A percentile compares a stretch with the other conserved stretches of the same genome.
Conservation (phyloP, 37 sponge, comb jelly and placozoan species). For the Lycopodina hypogea region DNA sequence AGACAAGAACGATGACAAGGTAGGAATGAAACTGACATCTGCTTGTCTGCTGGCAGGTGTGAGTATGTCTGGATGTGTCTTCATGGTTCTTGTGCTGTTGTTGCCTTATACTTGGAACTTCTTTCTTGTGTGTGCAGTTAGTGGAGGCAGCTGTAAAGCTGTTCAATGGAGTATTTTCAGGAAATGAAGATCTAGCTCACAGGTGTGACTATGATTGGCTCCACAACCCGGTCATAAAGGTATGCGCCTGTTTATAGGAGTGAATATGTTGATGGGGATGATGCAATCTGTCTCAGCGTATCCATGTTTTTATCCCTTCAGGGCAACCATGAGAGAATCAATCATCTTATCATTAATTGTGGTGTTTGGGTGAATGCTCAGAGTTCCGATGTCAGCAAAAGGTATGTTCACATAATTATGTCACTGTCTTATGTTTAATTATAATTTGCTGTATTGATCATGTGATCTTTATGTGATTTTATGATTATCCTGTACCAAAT, state of each 20-base stretch:
- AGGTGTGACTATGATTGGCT: slow-evolving; percentile 69
- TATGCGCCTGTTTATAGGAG: slow-evolving; percentile 1
- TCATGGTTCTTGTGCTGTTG: too few species aligned
- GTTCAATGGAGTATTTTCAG: slow-evolving; percentile 14
- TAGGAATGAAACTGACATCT: not conserved
- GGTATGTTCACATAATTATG: slow-evolving; percentile 31
- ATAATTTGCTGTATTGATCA: not conserved
- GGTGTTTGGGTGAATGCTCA: slow-evolving; percentile 37
- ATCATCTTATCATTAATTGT: slow-evolving; percentile 39
- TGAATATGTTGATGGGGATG: not conserved
- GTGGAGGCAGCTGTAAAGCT: slow-evolving; percentile 16
- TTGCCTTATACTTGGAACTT: too few species aligned
- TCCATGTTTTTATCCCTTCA: not conserved
- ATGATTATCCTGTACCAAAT: not conserved
- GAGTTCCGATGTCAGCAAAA: slow-evolving; percentile 42
- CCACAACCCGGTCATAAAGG: slow-evolving; percentile 63
- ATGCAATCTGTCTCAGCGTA: not conserved
- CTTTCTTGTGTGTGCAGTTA: too few species aligned
- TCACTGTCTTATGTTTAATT: not conserved
- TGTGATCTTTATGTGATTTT: not conserved
- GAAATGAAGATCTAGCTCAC: slow-evolving; percentile 18
- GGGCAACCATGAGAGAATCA: slow-evolving; percentile 38
- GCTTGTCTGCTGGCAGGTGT: not conserved
- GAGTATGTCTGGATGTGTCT: too few species aligned
- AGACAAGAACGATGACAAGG: slow-evolving; percentile 17